A percentile compares a stretch with the other conserved stretches of the same genome.
These are phyloP conservation scores for Selene dorsalis DNA, from an alignment of 2,797 vertebrate genomes.

Conservation along the genomic window DNA sequence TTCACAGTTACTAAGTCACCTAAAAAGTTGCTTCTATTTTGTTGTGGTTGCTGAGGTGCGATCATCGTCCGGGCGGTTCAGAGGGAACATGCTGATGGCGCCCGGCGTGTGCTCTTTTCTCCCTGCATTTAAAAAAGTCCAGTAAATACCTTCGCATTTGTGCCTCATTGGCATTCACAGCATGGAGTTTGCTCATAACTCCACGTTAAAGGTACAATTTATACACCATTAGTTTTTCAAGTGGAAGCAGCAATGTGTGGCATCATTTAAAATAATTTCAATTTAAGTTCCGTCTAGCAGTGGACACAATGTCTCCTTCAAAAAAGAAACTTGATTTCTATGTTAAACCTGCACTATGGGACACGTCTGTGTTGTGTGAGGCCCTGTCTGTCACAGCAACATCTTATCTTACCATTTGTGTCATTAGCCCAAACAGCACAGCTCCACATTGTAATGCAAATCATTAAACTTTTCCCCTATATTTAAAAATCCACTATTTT, in stretches of 20 bases:
- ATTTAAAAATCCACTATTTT: not conserved
- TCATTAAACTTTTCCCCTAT: not conserved
- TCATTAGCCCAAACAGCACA: not conserved
- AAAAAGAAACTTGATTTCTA: not conserved
- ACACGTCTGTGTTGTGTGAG: not conserved
- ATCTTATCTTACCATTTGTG: not conserved
- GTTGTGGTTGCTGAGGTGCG: constrained; percentile 1
- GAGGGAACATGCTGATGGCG: not conserved
- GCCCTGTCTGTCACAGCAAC: not conserved
- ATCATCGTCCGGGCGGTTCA: constrained; percentile 1
- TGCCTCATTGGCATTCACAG: constrained; percentile 43
- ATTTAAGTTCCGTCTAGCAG: not conserved
- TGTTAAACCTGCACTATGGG: constrained; percentile 2
- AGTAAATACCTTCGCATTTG: constrained; percentile 35
- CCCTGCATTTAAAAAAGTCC: not conserved
- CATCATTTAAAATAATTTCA: constrained; percentile 18
- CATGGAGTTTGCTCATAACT: constrained; percentile 22
- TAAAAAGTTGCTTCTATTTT: not conserved
- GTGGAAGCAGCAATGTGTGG: constrained; percentile 24
- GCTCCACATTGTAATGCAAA: not conserved
- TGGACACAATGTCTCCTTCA: not conserved
- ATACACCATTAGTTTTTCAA: constrained; percentile 32
- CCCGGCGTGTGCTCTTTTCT: not conserved
- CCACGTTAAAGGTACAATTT: constrained; percentile 42
- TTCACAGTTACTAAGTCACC: not conserved